Percentiles rank a stretch among this genome's conserved stretches.
Conservation (phyloP, 1,140 invertebrate species). For the Euborellia annulipes region DNA sequence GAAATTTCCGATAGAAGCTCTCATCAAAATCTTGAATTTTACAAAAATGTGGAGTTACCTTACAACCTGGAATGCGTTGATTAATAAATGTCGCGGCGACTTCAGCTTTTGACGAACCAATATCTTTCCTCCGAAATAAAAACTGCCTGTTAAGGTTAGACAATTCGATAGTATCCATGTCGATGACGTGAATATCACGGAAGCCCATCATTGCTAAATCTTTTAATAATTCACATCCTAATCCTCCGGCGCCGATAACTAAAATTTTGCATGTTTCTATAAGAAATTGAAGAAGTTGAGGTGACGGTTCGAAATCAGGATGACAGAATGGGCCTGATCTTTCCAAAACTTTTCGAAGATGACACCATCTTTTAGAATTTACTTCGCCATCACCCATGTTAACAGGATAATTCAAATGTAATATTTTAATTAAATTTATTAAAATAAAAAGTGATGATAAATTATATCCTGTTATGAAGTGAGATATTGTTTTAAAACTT, state of each 20-base stretch:
- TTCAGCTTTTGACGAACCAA: conserved; percentile 86
- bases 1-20: conserved; percentile 83
- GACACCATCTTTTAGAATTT: conserved; percentile 42
- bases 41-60: conserved; percentile 79
- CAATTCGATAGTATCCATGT: conserved; percentile 97
- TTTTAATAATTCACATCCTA: conserved; percentile 96
- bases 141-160: conserved; percentile 98
- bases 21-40: conserved; percentile 92
- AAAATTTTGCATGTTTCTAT: conserved; percentile 71
- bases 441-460: too few species aligned
- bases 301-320: conserved; percentile 74
- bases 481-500: too few species aligned
- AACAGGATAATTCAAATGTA: too few species aligned
- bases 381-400: too few species aligned
- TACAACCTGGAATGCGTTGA: conserved; percentile 66
- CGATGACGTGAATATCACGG: conserved; percentile 83
- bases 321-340: conserved; percentile 85
- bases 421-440: too few species aligned
- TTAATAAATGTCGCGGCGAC: conserved; percentile 91
- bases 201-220: conserved; percentile 91
- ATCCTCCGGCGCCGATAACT: conserved; percentile 84
- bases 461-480: too few species aligned
- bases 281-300: conserved; percentile 71
- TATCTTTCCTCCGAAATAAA: conserved; percentile 83
- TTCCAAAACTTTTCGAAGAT: conserved; percentile 74